Percentiles rank a stretch among this genome's conserved stretches.
These are phyloP conservation scores for Crotalus horridus DNA, from an alignment of 2,113 vertebrate species.

Conservation along the genomic window DNA sequence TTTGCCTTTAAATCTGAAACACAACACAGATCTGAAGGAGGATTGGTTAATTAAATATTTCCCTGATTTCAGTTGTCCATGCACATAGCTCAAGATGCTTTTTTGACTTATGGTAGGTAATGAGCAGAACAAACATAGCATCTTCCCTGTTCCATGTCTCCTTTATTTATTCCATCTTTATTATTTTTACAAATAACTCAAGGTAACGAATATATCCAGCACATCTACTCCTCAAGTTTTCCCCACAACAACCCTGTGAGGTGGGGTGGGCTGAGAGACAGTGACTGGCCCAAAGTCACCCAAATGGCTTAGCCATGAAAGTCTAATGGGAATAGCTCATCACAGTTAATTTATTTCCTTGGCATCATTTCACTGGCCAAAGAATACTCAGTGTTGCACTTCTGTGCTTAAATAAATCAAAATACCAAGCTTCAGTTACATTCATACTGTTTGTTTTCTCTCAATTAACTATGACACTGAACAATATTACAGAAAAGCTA, in stretches of 20 bases:
- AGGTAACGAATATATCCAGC: background rate
- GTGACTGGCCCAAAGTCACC: background rate
- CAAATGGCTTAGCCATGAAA: background rate
- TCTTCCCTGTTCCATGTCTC: background rate
- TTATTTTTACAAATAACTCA: background rate
- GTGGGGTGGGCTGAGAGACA: background rate
- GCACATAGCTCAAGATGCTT: background rate
- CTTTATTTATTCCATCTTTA: background rate
- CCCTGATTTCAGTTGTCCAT: background rate
- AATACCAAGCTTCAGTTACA: background rate
- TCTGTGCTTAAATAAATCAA: background rate
- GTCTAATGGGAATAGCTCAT: background rate
- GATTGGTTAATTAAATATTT: background rate
- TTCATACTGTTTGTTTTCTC: background rate
- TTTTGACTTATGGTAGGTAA: background rate
- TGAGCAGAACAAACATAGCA: background rate
- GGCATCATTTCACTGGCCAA: background rate
- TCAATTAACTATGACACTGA: background rate
- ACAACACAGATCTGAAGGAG: background rate
- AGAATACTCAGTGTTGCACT: background rate
- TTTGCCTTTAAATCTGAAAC: background rate
- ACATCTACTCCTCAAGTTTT: background rate
- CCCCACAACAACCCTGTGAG: background rate
- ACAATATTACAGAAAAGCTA: background rate
- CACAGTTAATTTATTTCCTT: background rate